Percentiles rank a stretch among this genome's conserved stretches.
Evolutionary conservation across 2,888 invertebrate species (phyloP).

Genomic region (Muscina levida): DNA sequence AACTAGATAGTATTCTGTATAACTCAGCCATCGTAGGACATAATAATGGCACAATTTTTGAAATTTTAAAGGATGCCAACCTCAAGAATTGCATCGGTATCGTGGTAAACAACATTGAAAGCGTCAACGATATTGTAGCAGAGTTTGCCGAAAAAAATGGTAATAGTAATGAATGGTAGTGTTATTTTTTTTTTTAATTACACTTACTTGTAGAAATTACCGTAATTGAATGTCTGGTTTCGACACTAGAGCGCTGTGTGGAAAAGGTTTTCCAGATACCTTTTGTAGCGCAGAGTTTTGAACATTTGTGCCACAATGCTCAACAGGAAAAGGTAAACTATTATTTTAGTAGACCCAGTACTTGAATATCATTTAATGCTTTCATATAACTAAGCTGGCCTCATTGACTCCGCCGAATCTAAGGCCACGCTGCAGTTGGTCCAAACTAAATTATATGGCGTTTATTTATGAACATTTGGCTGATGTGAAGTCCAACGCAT

Average conservation of each 20-base stretch:
- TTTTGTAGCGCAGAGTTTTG: slow-evolving; percentile 42
- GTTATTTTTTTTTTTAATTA: neutral
- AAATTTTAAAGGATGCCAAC: slow-evolving; percentile 55
- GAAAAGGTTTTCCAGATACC: slow-evolving; percentile 53
- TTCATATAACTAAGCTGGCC: too few relatives aligned
- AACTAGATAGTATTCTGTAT: slow-evolving; percentile 60
- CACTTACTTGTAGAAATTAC: slow-evolving; percentile 17
- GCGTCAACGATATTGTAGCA: slow-evolving; percentile 31
- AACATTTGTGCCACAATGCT: slow-evolving; percentile 25
- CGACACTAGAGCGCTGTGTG: slow-evolving; percentile 59
- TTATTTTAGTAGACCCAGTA: too few relatives aligned
- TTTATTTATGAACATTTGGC: slow-evolving; percentile 67
- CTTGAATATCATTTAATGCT: too few relatives aligned
- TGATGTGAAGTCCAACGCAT: slow-evolving; percentile 51
- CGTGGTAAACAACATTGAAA: slow-evolving; percentile 40
- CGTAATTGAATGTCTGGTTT: slow-evolving; percentile 62
- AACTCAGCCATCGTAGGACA: slow-evolving; percentile 12
- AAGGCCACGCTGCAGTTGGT: slow-evolving; percentile 68
- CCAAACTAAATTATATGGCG: slow-evolving; percentile 69
- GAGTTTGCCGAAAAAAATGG: slow-evolving; percentile 54
- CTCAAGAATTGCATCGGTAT: slow-evolving; percentile 62
- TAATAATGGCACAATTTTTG: slow-evolving; percentile 18
- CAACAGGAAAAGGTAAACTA: too few relatives aligned
- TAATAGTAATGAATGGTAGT: slow-evolving; percentile 23
- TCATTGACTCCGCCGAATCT: slow-evolving; percentile 53